These are phyloP conservation scores for Labroides dimidiatus DNA, from an alignment of 2,797 vertebrate species.

Conservation along the genomic window DNA sequence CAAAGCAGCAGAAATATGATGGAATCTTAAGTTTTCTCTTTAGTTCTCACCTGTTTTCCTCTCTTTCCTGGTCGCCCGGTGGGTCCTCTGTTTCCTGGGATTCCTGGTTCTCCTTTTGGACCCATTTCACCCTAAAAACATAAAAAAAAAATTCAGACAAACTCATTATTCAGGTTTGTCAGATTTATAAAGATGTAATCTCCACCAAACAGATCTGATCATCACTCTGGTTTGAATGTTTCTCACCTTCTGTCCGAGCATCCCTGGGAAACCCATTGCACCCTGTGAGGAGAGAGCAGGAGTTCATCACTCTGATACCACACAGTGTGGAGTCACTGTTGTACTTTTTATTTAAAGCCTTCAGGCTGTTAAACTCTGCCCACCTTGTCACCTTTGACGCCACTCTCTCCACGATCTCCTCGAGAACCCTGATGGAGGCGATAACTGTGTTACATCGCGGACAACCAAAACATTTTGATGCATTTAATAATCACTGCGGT, in stretches of 20 bases:
- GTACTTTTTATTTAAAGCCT: not conserved
- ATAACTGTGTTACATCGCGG: constrained; percentile 20
- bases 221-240: constrained; percentile 3
- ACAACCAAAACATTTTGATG: not conserved
- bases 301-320: not conserved
- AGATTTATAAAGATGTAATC: not conserved
- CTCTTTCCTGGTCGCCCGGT: constrained; percentile 97
- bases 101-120: constrained; percentile 94
- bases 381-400: constrained; percentile 95
- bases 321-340: not conserved
- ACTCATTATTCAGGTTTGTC: not conserved
- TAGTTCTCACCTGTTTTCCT: constrained; percentile 92
- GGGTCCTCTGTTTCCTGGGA: constrained; percentile 93
- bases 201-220: not conserved
- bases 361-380: constrained; percentile 17
- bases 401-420: constrained; percentile 90
- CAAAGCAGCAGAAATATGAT: too few species aligned
- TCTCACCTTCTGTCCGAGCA: constrained; percentile 97
- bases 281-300: constrained; percentile 82
- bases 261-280: constrained; percentile 93
- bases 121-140: constrained; percentile 95
- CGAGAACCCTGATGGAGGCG: constrained; percentile 87
- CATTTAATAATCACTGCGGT: not conserved
- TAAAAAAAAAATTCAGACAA: constrained; percentile 17
- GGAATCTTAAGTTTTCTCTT: not conserved